A percentile compares a stretch with the other conserved stretches of the same genome.
phyloP scores from a whole-genome alignment of 2,888 invertebrate species.

The Parapristionchus giblindavisi region DNA sequence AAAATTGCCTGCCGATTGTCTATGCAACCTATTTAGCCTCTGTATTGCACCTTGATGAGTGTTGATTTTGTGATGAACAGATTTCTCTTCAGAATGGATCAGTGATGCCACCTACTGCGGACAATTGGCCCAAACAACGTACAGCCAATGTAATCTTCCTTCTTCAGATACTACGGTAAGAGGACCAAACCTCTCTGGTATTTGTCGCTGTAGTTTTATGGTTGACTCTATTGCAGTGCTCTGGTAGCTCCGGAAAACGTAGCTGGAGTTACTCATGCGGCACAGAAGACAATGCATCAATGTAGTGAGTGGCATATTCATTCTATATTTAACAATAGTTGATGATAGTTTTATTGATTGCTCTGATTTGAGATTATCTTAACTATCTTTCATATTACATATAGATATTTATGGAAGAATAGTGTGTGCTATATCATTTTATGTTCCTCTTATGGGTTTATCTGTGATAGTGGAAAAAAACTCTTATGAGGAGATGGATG shows the following conservation, averaged over 20 bases:
- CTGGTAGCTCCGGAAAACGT: conserved; percentile 93
- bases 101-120: conserved; percentile 23
- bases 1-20: background rate
- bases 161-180: conserved; percentile 79
- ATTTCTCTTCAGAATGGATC: conserved; percentile 21
- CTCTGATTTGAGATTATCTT: no score
- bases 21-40: background rate
- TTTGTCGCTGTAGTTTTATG: conserved; percentile 3
- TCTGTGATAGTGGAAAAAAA: no score
- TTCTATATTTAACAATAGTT: background rate
- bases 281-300: conserved; percentile 88
- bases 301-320: conserved; percentile 75
- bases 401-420: no score
- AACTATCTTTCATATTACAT: no score
- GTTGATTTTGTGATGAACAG: background rate
- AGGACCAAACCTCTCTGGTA: background rate
- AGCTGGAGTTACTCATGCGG: conserved; percentile 80
- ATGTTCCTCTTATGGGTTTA: no score
- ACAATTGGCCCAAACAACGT: conserved; percentile 76
- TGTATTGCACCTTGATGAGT: no score
- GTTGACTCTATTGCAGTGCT: conserved; percentile 76
- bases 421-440: no score
- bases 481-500: no score
- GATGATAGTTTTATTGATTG: no score
- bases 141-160: conserved; percentile 89